Base-by-base conservation (phyloP, 2,888 invertebrate species). In the Mimumesa dahlbomi region DNA sequence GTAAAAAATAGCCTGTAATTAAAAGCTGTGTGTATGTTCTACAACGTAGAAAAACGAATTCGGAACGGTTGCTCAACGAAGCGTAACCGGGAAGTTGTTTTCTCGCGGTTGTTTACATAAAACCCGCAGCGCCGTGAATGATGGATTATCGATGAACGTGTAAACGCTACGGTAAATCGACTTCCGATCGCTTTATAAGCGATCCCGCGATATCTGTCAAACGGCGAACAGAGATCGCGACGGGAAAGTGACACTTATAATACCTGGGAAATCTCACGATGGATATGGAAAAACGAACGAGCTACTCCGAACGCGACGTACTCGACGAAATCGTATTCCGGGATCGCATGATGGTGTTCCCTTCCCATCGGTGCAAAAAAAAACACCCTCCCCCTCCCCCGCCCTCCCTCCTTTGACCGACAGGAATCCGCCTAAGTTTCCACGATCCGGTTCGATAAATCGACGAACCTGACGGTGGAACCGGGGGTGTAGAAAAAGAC, bases 151-250 rank as follows among this genome's bases (percentile, higher is more conserved):
- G 52, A 46, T 45, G 40, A 25, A 45, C 25, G 13, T 9, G 42
- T 29, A 31, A 50, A 52, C 25, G 9, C 22, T 34, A 29, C 25
- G 19, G 14, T 25, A 54, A 53, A 64, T 58, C 72, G 57, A 58
- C 57, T 63, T 71, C 57, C 71, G 63, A 63, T 71, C 63, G 49
- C 38, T 16, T 31, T 49, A 36, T 7, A 25, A 25, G 7, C 25
- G 25, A 25, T 25, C 25, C 25, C 3, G 25, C 25, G 25, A 25
- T 25, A 25, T 25, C 25, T 25, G 25, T 25, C 25, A 7, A n/a
- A n/a, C 25, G 25, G 25, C 25, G 7, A 25, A 7, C 25, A 5
- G 25, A 7, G 4, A 7, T 25, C 25, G 25, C 25, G 25, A 25
- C 25, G 25, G n/a, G n/a, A n/a, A n/a, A n/a, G n/a, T n/a, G n/a